Evolutionary conservation across 2,888 invertebrate species (phyloP), one percentile per base, ranked within the genome.

Genomic region (Agrochola lychnidis): DNA sequence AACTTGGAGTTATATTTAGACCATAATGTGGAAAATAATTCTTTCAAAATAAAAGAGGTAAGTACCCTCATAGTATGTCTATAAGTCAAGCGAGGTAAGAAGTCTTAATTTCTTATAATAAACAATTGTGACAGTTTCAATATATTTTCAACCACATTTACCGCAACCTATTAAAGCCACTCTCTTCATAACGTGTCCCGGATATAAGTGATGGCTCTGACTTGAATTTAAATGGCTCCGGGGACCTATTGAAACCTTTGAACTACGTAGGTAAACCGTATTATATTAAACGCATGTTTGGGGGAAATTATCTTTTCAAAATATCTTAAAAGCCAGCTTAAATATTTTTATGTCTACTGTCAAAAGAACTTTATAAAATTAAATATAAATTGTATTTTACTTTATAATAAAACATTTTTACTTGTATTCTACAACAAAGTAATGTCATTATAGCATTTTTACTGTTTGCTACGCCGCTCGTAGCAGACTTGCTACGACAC

Each of bases 381-480:
- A 1, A 30, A 51, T 62, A 53, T 63, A 30, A 76, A 68, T 68
- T 36, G 57, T n/a, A 10, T 40, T 56, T 22, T n/a, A 63, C 40
- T 77, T 64, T 30, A 19, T 16, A 51, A 61, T 61, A 66, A 78
- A 78, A 70, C 14, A 64, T n/a, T 30, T 56, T 70, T 78, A 66
- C 48, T 76, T 48, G 14, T 48, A 74, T 30, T 57, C 40, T 76
- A 45, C 62, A 36, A 64, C 56, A 61, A 45, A 79, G 22, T 42
- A 56, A 73, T 53, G 42, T 48, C 36, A 56, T 30, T 59, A 76
- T 1, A 22, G 12, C 64, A 36, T 71, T 63, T 70, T 85, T 76
- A 82, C 61, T 61, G 72, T 64, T 75, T 70, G 81, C 84, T 83
- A 80, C 86, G 73, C 62, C 59, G 57, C 61, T 74, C 69, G 81